These are phyloP conservation scores for Gallirallus australis DNA, from an alignment of 2,797 vertebrate genomes.

Conservation along the genomic window DNA sequence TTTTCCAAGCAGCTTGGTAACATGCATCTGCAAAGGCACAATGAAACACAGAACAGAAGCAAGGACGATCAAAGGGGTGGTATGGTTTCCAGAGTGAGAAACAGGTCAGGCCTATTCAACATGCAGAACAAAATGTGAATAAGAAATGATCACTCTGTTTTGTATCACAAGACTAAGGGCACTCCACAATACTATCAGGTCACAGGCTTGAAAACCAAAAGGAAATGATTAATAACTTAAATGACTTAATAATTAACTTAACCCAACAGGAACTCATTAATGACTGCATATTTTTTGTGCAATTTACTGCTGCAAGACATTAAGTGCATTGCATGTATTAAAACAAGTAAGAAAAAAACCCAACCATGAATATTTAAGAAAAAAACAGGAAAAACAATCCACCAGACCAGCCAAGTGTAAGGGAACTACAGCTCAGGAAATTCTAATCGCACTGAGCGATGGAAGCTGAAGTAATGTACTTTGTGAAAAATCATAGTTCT, in stretches of 20 bases:
- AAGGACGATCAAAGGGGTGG: neutral
- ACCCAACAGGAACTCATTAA: neutral
- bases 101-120: neutral
- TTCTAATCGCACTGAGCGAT: neutral
- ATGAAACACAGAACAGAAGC: neutral
- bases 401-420: neutral
- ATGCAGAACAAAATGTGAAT: neutral
- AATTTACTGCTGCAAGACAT: neutral
- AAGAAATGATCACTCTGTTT: neutral
- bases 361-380: neutral
- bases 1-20: neutral
- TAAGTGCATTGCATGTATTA: neutral
- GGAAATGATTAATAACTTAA: neutral
- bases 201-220: neutral
- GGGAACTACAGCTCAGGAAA: neutral
- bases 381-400: neutral
- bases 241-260: neutral
- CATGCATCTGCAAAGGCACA: neutral
- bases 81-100: neutral
- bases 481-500: neutral
- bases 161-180: neutral
- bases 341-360: neutral
- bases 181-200: neutral
- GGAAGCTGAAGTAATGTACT: neutral
- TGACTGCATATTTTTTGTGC: neutral